Base-by-base conservation (phyloP, 2,113 vertebrate genomes). In the Recurvirostra avosetta region DNA sequence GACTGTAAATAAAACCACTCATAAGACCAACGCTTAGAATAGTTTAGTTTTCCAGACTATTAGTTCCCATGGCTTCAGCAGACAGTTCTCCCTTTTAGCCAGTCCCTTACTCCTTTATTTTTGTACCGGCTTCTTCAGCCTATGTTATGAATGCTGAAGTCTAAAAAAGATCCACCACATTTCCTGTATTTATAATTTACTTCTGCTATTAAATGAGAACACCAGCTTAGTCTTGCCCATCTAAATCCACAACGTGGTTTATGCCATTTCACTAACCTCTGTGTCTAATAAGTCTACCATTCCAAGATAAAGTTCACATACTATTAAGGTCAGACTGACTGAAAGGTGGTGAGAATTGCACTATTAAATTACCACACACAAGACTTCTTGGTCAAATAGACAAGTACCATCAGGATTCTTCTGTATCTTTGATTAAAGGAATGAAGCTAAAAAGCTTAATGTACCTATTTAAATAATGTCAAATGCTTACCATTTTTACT, bases 91-190 rank as follows among this genome's bases (percentile, higher is more conserved):
- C 29, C 34, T 63, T 87, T 66, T 45, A 75, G 73, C 40, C 25
- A 59, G 30, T 30, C 9, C 63, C 18, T 62, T 30, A 45, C 13
- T 76, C 15, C 41, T 72, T 70, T 65, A 56, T 30, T 78, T 38
- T 66, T 71, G 9, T n/a, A 58, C 13, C n/a, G 63, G 32, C 25
- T 94, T 63, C 56, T 86, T 56, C 47, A 75, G 38, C 25, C n/a
- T 40, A 17, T 1, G 0, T 36, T 76, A 30, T 13, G 53, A 67
- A 65, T 1, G 2, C 0, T 15, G 3, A 52, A 68, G 15, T 59
- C 15, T 59, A 36, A 79, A 71, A 59, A 41, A 56, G 8, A 56
- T 32, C 45, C 49, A 34, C 38, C 26, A 11, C 12, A 6, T 41
- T n/a, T 89, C 36, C 49, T 12, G 16, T n/a, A 27, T 59, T 89